Evolutionary conservation across 2,888 invertebrate genomes (phyloP).

Genomic region (Cabera pusaria): DNA sequence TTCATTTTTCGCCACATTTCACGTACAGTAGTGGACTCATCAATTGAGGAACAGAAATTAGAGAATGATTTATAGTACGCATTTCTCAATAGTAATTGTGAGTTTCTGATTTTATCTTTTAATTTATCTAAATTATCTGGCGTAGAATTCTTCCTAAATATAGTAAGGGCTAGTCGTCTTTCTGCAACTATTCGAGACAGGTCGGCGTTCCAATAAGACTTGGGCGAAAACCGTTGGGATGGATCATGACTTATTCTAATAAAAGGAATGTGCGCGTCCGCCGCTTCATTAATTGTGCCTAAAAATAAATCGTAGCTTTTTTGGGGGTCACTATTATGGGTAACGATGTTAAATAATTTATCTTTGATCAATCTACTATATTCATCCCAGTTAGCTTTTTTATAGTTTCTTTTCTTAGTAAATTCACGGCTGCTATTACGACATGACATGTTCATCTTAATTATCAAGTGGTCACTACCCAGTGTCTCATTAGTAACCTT

Average conservation of each 20-base stretch:
- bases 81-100: slow-evolving; percentile 16
- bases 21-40: not conserved
- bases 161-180: slow-evolving; percentile 25
- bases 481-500: slow-evolving; percentile 9
- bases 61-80: slow-evolving; percentile 21
- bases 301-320: slow-evolving; percentile 1
- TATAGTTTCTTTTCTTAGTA: slow-evolving; percentile 1
- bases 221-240: slow-evolving; percentile 27
- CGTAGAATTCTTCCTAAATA: slow-evolving; percentile 30
- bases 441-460: not conserved
- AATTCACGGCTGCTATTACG: not conserved
- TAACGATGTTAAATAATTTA: not conserved
- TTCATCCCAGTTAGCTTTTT: slow-evolving; percentile 2
- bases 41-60: slow-evolving; percentile 17
- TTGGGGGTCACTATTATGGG: not conserved
- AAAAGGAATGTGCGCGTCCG: slow-evolving; percentile 1
- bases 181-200: slow-evolving; percentile 31
- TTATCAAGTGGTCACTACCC: slow-evolving; percentile 19
- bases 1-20: slow-evolving; percentile 4
- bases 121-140: slow-evolving; percentile 23
- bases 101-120: slow-evolving; percentile 12
- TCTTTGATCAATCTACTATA: not conserved
- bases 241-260: not conserved
- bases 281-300: not conserved
- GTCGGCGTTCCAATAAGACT: slow-evolving; percentile 28